Conservation (phyloP, 2,797 vertebrate genomes). For the Moxostoma hubbsi region DNA sequence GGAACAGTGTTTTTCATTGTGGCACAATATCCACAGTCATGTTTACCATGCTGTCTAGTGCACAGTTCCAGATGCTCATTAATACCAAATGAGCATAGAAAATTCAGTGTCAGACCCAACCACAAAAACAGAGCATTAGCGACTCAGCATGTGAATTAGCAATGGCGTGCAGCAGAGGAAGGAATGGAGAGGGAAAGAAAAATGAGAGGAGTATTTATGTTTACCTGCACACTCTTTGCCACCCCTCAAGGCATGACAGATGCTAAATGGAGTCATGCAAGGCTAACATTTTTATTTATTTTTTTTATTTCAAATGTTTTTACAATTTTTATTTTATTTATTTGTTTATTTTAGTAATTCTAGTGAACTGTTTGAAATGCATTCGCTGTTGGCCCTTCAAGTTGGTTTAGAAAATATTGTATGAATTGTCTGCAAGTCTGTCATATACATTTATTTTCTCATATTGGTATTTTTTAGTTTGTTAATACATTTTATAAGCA, state of each 20-base stretch:
- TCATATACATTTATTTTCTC: no score
- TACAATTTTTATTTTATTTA: neutral
- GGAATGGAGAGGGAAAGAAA: neutral
- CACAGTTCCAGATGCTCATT: slow-evolving; percentile 51
- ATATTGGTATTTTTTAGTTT: no score
- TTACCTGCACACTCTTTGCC: slow-evolving; percentile 18
- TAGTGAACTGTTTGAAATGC: no score
- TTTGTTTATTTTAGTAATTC: neutral
- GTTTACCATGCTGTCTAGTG: slow-evolving; percentile 19
- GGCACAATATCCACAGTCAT: slow-evolving; percentile 34
- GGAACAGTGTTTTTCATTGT: slow-evolving; percentile 17
- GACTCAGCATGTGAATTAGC: neutral
- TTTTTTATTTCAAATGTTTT: slow-evolving; percentile 1
- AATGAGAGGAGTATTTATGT: slow-evolving; percentile 1
- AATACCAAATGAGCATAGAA: slow-evolving; percentile 50
- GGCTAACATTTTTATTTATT: neutral
- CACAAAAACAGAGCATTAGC: neutral
- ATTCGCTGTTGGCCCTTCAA: no score
- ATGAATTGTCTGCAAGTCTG: no score
- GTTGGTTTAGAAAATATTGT: no score
- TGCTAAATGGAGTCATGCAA: slow-evolving; percentile 27
- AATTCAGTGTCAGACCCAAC: slow-evolving; percentile 46
- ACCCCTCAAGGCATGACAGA: slow-evolving; percentile 14
- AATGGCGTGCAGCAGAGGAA: neutral
- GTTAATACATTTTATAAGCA: no score